phyloP scores from a whole-genome alignment of 2,797 vertebrate species.

The Micromesistius poutassou region DNA sequence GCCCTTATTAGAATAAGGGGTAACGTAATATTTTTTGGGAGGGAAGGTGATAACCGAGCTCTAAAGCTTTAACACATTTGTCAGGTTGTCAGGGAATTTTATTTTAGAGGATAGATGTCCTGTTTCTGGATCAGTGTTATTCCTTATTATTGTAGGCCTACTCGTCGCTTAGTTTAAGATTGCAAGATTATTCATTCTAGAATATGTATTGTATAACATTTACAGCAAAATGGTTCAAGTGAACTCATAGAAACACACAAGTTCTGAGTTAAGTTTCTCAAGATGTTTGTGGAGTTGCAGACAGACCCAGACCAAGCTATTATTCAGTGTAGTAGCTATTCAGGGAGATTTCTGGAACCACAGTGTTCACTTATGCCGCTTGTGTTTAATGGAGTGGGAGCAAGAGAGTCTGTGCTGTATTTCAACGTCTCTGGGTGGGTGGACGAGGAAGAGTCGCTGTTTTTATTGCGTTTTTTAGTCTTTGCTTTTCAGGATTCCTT shows the following conservation, averaged over 20 bases:
- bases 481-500: not conserved
- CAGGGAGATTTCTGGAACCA: not conserved
- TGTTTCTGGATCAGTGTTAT: not conserved
- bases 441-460: not conserved
- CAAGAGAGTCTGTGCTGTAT: not conserved
- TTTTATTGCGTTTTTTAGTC: not conserved
- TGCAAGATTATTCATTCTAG: not conserved
- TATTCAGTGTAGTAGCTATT: not conserved
- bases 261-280: not conserved
- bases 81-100: conserved; percentile 44
- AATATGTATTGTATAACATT: not conserved
- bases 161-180: not conserved
- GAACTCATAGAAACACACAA: no score
- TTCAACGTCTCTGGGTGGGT: not conserved
- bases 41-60: conserved; percentile 39
- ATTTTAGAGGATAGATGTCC: not conserved
- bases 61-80: conserved; percentile 58
- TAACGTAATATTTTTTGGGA: conserved; percentile 59
- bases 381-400: not conserved
- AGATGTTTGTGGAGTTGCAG: not conserved
- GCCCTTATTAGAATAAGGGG: conserved; percentile 60
- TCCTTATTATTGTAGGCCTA: not conserved
- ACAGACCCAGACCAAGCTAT: not conserved
- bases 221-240: not conserved
- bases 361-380: not conserved